A percentile compares a stretch with the other conserved stretches of the same genome.
Evolutionary conservation across 2,888 invertebrate genomes (phyloP).

Genomic region (Rhabditoides inermis): DNA sequence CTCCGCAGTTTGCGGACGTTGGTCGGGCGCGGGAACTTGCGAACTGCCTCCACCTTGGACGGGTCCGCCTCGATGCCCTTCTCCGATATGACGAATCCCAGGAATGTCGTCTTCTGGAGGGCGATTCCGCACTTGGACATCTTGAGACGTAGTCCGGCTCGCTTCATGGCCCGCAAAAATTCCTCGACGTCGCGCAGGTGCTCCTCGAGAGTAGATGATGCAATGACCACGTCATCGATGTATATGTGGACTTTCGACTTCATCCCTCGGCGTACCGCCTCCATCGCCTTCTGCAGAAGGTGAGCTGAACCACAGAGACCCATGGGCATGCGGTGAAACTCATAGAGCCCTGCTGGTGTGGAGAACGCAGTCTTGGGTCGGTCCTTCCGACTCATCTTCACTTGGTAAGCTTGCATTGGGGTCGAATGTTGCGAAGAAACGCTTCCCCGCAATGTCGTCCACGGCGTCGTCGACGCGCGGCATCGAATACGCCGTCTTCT

Average conservation of each 20-base stretch:
- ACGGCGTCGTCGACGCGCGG: too few relatives aligned
- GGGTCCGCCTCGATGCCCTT: slow-evolving; percentile 23
- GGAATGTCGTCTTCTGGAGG: slow-evolving; percentile 16
- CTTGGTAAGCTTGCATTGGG: slow-evolving; percentile 18
- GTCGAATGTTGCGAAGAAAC: slow-evolving; percentile 18
- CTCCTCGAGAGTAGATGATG: slow-evolving; percentile 10
- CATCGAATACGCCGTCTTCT: too few relatives aligned
- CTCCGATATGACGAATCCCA: slow-evolving; percentile 19
- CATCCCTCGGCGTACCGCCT: not conserved
- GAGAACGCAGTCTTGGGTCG: slow-evolving; percentile 22
- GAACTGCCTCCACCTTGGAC: slow-evolving; percentile 11
- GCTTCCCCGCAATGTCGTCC: slow-evolving; percentile 9
- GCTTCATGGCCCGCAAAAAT: slow-evolving; percentile 9
- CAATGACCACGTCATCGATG: slow-evolving; percentile 24
- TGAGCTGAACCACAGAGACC: slow-evolving; percentile 17
- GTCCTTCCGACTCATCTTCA: slow-evolving; percentile 12
- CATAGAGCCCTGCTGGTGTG: slow-evolving; percentile 14
- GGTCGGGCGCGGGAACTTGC: slow-evolving; percentile 10
- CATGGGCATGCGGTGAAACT: slow-evolving; percentile 22
- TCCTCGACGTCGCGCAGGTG: slow-evolving; percentile 22
- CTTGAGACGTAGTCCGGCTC: slow-evolving; percentile 17
- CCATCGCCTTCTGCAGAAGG: slow-evolving; percentile 15
- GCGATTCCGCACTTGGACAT: slow-evolving; percentile 20
- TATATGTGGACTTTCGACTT: slow-evolving; percentile 12
- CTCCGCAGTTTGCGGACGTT: slow-evolving; percentile 9